Evolutionary conservation across 2,888 invertebrate genomes (phyloP).

Genomic region (Epinotia bilunana): DNA sequence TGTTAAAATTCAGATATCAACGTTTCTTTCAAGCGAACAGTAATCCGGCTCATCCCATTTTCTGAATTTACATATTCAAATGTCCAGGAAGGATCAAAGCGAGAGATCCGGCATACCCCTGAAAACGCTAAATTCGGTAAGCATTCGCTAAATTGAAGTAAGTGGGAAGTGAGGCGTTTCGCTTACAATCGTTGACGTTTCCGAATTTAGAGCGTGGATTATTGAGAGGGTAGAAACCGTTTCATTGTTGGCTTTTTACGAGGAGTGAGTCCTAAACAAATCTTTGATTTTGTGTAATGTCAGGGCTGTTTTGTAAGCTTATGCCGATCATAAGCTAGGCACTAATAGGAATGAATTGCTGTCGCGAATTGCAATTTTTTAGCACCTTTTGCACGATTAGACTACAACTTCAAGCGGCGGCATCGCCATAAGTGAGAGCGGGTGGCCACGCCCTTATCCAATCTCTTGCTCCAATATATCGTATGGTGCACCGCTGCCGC

Average conservation of each 20-base stretch:
- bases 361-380: background rate
- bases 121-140: constrained; percentile 40
- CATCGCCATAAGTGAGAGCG: too few species aligned
- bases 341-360: background rate
- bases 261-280: background rate
- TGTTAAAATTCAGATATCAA: constrained; percentile 43
- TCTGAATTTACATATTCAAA: constrained; percentile 48
- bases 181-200: constrained; percentile 27
- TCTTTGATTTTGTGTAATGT: background rate
- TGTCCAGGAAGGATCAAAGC: constrained; percentile 47
- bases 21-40: constrained; percentile 36
- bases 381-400: background rate
- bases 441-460: too few species aligned
- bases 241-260: background rate
- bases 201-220: background rate
- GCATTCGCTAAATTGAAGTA: constrained; percentile 44
- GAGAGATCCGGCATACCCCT: constrained; percentile 22
- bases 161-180: constrained; percentile 35
- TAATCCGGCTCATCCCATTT: constrained; percentile 42
- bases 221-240: background rate
- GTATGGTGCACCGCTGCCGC: too few species aligned
- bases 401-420: too few species aligned
- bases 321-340: background rate
- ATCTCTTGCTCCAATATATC: too few species aligned
- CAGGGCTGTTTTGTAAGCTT: background rate